Conservation (phyloP, 2,113 vertebrate genomes). For the Hyla sarda region DNA sequence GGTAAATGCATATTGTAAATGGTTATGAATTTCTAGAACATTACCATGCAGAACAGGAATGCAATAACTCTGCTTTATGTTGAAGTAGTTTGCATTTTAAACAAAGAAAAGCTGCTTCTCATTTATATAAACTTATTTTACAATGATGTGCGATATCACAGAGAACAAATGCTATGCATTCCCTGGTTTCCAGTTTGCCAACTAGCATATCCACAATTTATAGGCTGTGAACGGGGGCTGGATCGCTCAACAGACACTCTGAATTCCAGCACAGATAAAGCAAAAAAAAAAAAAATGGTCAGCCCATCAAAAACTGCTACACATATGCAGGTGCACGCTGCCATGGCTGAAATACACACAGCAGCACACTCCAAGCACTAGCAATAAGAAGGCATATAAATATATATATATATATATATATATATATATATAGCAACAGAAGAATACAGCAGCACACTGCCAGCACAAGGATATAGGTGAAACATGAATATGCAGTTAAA, state of each 20-base stretch:
- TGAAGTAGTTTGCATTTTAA: slow-evolving; percentile 23
- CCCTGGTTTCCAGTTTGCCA: neutral
- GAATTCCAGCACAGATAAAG: neutral
- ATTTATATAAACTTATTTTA: slow-evolving; percentile 11
- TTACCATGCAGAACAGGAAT: slow-evolving; percentile 9
- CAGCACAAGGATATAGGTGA: too few relatives aligned
- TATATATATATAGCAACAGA: too few relatives aligned
- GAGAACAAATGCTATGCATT: neutral
- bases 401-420: too few relatives aligned
- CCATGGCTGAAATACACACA: too few relatives aligned
- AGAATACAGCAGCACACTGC: too few relatives aligned
- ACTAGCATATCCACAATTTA: neutral
- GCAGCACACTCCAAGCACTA: too few relatives aligned
- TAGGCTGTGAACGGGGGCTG: neutral
- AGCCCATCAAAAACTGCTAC: too few relatives aligned
- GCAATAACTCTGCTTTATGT: slow-evolving; percentile 18
- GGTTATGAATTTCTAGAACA: neutral
- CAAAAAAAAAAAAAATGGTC: too few relatives aligned
- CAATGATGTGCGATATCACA: neutral
- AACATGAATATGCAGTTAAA: too few relatives aligned
- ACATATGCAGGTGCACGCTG: too few relatives aligned
- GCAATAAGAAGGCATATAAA: too few relatives aligned
- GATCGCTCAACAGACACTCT: neutral
- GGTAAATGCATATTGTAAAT: slow-evolving; percentile 37
- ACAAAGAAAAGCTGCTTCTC: slow-evolving; percentile 24